These are phyloP conservation scores for Cephus nigrinus DNA, from an alignment of 2,888 invertebrate species.

Conservation along the genomic window DNA sequence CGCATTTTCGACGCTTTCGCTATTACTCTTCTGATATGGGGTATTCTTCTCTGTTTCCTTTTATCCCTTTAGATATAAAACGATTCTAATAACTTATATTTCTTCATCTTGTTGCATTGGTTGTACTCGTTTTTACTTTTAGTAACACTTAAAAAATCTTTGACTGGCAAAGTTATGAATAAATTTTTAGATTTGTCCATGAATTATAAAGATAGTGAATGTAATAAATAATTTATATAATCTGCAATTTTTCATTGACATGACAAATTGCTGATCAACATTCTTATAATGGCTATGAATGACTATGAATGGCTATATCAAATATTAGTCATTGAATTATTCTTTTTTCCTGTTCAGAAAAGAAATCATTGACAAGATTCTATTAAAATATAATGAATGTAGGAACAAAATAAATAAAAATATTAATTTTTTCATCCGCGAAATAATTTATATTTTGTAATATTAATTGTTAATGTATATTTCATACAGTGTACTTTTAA, in stretches of 20 bases:
- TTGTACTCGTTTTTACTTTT: not conserved
- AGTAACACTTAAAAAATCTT: not conserved
- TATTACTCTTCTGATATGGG: not conserved
- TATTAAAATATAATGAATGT: not conserved
- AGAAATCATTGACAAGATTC: not conserved
- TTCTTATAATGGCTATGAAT: not conserved
- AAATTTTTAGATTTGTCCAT: too few relatives aligned
- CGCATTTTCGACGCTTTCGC: constrained; percentile 30
- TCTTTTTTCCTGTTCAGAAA: not conserved
- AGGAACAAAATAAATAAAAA: not conserved
- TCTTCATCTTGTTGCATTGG: not conserved
- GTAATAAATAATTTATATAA: not conserved
- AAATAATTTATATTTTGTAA: not conserved
- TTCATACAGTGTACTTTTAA: not conserved
- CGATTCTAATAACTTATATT: not conserved
- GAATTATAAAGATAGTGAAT: too few relatives aligned
- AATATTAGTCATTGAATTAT: not conserved
- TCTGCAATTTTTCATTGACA: not conserved
- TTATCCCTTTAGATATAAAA: not conserved
- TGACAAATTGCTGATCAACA: not conserved
- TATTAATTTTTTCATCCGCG: not conserved
- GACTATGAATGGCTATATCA: not conserved
- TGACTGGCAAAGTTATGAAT: too few relatives aligned
- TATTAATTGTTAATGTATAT: not conserved
- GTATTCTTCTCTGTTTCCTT: not conserved